phyloP scores from a whole-genome alignment of 2,797 vertebrate genomes.

The Ctenopoma multispine region DNA sequence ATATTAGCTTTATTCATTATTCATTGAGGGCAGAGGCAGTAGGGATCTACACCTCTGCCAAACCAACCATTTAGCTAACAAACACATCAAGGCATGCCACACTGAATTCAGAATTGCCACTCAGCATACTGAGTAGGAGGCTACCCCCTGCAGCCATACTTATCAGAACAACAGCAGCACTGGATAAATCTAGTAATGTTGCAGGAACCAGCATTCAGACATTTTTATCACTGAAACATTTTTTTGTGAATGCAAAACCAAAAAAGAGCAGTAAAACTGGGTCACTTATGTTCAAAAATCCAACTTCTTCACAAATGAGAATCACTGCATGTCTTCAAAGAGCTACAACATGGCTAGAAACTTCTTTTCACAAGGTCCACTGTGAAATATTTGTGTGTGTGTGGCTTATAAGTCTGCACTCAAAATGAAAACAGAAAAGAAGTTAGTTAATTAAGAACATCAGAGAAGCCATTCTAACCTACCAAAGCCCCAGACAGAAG shows the following conservation, averaged over 20 bases:
- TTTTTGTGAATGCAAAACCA: constrained; percentile 43
- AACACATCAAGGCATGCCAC: constrained; percentile 70
- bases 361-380: constrained; percentile 40
- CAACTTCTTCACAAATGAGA: constrained; percentile 33
- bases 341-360: constrained; percentile 8
- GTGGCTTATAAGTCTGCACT: constrained; percentile 9
- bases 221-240: constrained; percentile 55
- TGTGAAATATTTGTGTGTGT: constrained; percentile 26
- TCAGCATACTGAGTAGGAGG: constrained; percentile 72
- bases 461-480: constrained; percentile 47
- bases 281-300: constrained; percentile 33
- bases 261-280: constrained; percentile 28
- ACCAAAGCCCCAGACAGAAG: constrained; percentile 50
- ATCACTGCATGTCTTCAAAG: constrained; percentile 23
- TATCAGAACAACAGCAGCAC: constrained; percentile 69
- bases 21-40: constrained; percentile 73
- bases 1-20: constrained; percentile 80
- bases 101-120: constrained; percentile 67
- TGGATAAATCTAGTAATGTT: constrained; percentile 58
- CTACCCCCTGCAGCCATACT: constrained; percentile 71
- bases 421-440: constrained; percentile 52
- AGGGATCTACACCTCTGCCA: constrained; percentile 68
- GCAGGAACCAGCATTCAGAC: constrained; percentile 48
- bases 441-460: constrained; percentile 74
- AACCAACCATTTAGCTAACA: constrained; percentile 80